Conservation (phyloP, 2,888 invertebrate genomes). For the Synanthedon tipuliformis region DNA sequence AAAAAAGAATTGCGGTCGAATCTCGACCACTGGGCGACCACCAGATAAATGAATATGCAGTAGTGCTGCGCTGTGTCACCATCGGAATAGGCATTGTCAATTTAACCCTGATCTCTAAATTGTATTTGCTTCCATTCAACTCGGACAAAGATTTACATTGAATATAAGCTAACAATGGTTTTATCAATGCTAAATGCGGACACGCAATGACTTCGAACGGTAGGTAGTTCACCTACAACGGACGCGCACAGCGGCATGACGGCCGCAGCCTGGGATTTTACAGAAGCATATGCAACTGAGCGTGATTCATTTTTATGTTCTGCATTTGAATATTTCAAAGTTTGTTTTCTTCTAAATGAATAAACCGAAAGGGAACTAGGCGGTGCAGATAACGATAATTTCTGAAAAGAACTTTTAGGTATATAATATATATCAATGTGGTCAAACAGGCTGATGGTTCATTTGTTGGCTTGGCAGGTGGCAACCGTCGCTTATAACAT, state of each 20-base stretch:
- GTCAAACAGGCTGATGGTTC: no score
- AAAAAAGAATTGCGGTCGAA: no score
- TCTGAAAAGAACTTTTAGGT: no score
- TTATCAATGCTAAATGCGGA: slow-evolving; percentile 1
- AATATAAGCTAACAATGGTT: neutral
- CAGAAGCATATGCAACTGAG: slow-evolving; percentile 4
- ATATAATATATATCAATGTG: no score
- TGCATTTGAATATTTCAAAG: neutral
- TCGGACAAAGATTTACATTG: neutral
- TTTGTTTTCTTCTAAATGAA: neutral
- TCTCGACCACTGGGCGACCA: no score
- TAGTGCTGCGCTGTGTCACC: no score
- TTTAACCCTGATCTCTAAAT: neutral
- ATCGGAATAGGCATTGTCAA: neutral
- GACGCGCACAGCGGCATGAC: slow-evolving; percentile 1
- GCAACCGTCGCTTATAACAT: no score
- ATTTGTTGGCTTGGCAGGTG: no score
- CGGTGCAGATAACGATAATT: no score
- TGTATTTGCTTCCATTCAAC: neutral
- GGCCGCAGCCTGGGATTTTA: slow-evolving; percentile 2
- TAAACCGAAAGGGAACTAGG: no score
- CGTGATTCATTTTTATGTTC: neutral
- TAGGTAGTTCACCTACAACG: slow-evolving; percentile 10
- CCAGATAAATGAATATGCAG: no score
- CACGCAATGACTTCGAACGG: slow-evolving; percentile 8